Evolutionary conservation across 2,888 invertebrate species (phyloP).

Genomic region (Acanthosepion esculentum): DNA sequence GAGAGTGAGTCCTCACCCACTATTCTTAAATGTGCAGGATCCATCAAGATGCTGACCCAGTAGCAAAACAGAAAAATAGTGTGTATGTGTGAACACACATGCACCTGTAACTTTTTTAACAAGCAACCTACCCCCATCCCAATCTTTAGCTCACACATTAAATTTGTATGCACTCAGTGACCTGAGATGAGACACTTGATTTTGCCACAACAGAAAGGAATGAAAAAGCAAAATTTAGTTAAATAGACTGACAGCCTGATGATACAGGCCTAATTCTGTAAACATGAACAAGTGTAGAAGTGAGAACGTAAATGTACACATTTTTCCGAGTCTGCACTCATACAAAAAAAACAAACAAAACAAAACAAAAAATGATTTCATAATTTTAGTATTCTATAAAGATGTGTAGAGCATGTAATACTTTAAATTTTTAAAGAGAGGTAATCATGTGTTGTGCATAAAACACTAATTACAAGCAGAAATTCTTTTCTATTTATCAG

Average conservation of each 20-base stretch:
- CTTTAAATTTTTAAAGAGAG: no score
- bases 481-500: no score
- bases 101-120: background rate
- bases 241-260: background rate
- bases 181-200: slow-evolving; percentile 33
- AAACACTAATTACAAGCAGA: no score
- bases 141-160: background rate
- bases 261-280: background rate
- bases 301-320: background rate
- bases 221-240: background rate
- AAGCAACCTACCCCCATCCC: background rate
- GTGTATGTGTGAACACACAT: background rate
- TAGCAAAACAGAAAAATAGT: background rate
- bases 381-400: no score
- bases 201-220: background rate
- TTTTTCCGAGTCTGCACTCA: no score
- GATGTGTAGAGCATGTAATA: no score
- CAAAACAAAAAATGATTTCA: no score
- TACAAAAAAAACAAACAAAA: no score
- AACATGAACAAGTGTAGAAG: background rate
- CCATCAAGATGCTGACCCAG: background rate
- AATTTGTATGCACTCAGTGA: background rate
- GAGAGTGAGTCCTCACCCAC: background rate
- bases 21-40: background rate
- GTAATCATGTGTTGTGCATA: no score